Conservation (phyloP, 2,888 invertebrate genomes). For the Rhagonycha fulva region DNA sequence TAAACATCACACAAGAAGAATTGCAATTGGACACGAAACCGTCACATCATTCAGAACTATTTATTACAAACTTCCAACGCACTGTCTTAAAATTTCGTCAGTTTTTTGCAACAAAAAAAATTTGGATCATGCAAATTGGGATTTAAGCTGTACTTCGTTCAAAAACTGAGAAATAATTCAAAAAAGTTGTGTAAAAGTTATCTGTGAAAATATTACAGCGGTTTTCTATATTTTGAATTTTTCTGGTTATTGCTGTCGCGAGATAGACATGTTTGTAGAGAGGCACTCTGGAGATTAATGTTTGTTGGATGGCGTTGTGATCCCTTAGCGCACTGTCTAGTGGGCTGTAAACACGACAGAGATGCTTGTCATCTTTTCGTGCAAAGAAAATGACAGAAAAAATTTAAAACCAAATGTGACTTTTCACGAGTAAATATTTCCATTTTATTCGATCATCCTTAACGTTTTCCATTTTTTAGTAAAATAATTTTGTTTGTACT, state of each 20-base stretch:
- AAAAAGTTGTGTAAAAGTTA: not conserved
- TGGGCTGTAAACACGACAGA: slow-evolving; percentile 25
- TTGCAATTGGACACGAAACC: not conserved
- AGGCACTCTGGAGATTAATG: slow-evolving; percentile 29
- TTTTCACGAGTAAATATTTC: not conserved
- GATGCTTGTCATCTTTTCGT: slow-evolving; percentile 29
- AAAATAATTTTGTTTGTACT: not conserved
- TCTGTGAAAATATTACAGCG: not conserved
- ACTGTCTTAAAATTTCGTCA: not conserved
- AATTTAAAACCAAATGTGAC: slow-evolving; percentile 15
- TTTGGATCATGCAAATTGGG: not conserved
- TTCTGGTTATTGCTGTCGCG: slow-evolving; percentile 21
- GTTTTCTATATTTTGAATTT: slow-evolving; percentile 18
- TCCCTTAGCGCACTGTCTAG: slow-evolving; percentile 23
- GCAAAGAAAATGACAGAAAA: slow-evolving; percentile 15
- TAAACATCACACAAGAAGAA: not conserved
- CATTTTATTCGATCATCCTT: not conserved
- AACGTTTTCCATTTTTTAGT: not conserved
- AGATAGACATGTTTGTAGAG: slow-evolving; percentile 25
- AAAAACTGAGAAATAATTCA: not conserved
- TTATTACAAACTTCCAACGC: not conserved
- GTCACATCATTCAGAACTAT: not conserved
- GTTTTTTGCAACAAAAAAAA: not conserved
- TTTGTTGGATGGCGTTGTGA: slow-evolving; percentile 24
- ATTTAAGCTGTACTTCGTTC: not conserved